A percentile compares a stretch with the other conserved stretches of the same genome.
Conservation (phyloP, 2,888 invertebrate genomes). For the Cactoblastis cactorum region DNA sequence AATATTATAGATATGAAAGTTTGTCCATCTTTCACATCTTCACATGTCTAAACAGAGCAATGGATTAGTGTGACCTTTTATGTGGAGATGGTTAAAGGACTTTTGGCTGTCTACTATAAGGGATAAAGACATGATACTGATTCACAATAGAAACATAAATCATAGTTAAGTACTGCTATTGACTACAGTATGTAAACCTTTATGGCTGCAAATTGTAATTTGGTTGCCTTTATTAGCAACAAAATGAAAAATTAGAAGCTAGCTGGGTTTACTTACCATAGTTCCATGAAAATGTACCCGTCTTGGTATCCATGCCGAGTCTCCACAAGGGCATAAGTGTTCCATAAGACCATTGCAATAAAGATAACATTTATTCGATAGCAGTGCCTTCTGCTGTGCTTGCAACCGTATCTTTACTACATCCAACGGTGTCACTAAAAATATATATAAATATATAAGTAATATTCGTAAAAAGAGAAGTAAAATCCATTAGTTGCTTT, state of each 20-base stretch:
- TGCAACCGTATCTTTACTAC: conserved; percentile 99
- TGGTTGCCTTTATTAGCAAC: too few relatives aligned
- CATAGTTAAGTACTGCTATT: too few relatives aligned
- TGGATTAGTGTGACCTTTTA: too few relatives aligned
- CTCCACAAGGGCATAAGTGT: conserved; percentile 92
- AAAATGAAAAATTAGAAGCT: background rate
- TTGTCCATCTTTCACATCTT: background rate
- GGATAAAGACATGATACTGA: too few relatives aligned
- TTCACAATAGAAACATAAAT: too few relatives aligned
- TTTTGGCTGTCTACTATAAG: too few relatives aligned
- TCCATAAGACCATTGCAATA: conserved; percentile 99
- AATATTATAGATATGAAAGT: too few relatives aligned
- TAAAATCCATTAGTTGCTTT: conserved; percentile 9
- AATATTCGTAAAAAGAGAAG: conserved; percentile 3
- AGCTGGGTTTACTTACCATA: conserved; percentile 68
- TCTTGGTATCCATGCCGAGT: conserved; percentile 81
- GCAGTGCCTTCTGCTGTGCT: conserved; percentile 91
- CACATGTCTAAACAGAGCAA: too few relatives aligned
- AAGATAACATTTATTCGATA: conserved; percentile 93
- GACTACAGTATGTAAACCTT: too few relatives aligned
- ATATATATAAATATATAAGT: conserved; percentile 15
- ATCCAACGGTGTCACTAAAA: conserved; percentile 97
- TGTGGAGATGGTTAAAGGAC: too few relatives aligned
- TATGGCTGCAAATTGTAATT: too few relatives aligned
- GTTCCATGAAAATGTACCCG: conserved; percentile 89